Base-by-base conservation (phyloP, 1,140 invertebrate genomes). In the Phthorimaea operculella region DNA sequence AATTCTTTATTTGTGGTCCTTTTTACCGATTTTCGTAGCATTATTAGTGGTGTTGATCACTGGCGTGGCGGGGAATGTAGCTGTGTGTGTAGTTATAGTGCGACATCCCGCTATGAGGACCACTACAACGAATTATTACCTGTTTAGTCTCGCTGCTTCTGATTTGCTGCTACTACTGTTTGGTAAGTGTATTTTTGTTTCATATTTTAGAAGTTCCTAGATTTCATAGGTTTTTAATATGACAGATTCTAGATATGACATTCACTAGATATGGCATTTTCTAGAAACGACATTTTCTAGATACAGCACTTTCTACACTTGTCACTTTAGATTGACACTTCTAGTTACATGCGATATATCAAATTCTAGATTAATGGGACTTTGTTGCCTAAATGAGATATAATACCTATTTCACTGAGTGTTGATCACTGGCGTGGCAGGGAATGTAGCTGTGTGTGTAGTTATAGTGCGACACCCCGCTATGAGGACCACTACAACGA, bases 61-160 rank as follows among this genome's bases (percentile, higher is more conserved):
- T 0, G 96, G 96, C 0, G 86, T 97, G 2, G 78, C 96, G 42
- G 97, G 97, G 5, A 98, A 98, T 74, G 75, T 95, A 17, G 89
- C 91, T 0, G 96, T 97, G 9, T 98, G 96, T 70, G 87, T 94
- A 36, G 96, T 98, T 1, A 97, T 98, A 49, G 87, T 92, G 2
- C 89, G 90, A 52, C 95, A 97, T 72, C 87, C 90, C 52, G 89
- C 90, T 1, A 92, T 97, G 91, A 93, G 93, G 21, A 50, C 48
- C 63, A 93, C 92, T 0, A 91, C 93, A 0, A 95, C 93, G 0
- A 98, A 98, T 73, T 98, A 96, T 72, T 98, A 98, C 79, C 88
- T 98, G 60, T 96, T 98, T 82, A 97, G 91, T 75, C 77, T 94
- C 66, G 92, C 93, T 0, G 85, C 94, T 18, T 93, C 92, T 4